Base-by-base conservation (phyloP, 2,888 invertebrate genomes). In the Mythimna ferrago region DNA sequence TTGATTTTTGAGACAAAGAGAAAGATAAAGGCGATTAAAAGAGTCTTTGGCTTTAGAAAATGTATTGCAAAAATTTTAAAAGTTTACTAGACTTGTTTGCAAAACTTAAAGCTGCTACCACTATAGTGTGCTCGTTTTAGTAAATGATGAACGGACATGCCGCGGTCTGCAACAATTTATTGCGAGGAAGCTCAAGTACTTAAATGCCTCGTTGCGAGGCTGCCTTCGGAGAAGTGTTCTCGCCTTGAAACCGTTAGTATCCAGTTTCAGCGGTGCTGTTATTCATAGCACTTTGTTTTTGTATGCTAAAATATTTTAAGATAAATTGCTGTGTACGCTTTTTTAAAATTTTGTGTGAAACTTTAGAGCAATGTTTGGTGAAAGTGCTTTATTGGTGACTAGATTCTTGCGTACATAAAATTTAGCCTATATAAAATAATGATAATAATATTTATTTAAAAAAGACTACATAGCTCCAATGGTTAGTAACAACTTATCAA, bases 101-200 rank as follows among this genome's bases (percentile, higher is more conserved):
- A 56, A 71, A 62, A 83, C 68, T 80, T 68, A 72, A 82, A 68
- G 58, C 83, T 72, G 54, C 65, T n/a, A 21, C 83, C 65, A 72
- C 79, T 71, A 71, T 62, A 66, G 57, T 65, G 80, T 73, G 83
- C 71, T 71, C 62, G 83, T 48, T 57, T 83, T 68, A 62, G 58
- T 67, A 78, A 82, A 80, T 83, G 83, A 80, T 80, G 74, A 83
- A 80, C 80, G 80, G 83, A 80, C 73, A 79, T 79, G 58, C 70
- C 68, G 56, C 63, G 62, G 83, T 67, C 65, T 68, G 72, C 82
- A 66, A 73, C 57, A 83, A 80, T 80, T 80, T 80, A 80, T 83
- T 68, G 80, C 80, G 21, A 79, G 62, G 67, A 79, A 80, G 80
- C 83, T 72, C 80, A 73, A 80, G 83, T 79, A 79, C 83, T 80